These are phyloP conservation scores for Zaprionus ghesquierei DNA, from an alignment of 1,140 invertebrate species.

Conservation along the genomic window DNA sequence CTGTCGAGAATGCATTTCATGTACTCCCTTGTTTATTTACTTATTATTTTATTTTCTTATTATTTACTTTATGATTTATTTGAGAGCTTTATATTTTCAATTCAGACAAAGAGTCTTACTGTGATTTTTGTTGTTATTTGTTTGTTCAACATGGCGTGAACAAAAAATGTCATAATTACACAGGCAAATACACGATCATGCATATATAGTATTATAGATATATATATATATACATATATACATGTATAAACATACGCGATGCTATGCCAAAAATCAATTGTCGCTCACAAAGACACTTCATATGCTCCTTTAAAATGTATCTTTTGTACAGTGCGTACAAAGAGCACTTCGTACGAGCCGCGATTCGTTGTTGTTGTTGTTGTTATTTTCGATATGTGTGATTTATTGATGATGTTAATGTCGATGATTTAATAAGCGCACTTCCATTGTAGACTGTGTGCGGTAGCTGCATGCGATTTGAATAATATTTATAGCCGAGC, in stretches of 20 bases:
- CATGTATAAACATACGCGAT: too few relatives aligned
- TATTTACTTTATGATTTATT: constrained; percentile 42
- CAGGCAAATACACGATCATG: constrained; percentile 63
- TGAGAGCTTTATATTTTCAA: constrained; percentile 42
- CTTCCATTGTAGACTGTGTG: constrained; percentile 20
- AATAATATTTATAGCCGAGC: not conserved
- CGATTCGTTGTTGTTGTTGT: not conserved
- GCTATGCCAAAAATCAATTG: constrained; percentile 26
- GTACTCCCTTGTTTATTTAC: constrained; percentile 25
- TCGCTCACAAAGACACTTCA: constrained; percentile 58
- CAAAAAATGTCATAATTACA: constrained; percentile 78
- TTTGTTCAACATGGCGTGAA: constrained; percentile 67
- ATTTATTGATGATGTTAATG: constrained; percentile 41
- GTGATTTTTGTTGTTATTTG: constrained; percentile 50
- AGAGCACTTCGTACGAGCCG: constrained; percentile 20
- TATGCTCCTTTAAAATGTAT: constrained; percentile 29
- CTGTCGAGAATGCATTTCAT: constrained; percentile 39
- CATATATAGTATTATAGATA: constrained; percentile 14
- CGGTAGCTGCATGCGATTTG: constrained; percentile 10
- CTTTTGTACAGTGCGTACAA: constrained; percentile 30
- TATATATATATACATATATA: too few relatives aligned
- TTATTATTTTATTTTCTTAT: constrained; percentile 27
- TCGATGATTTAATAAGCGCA: constrained; percentile 57
- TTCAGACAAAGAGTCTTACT: constrained; percentile 65
- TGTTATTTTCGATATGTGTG: constrained; percentile 27